Percentiles rank a stretch among this genome's conserved stretches.
Conservation (phyloP, 2,113 vertebrate genomes). For the Pristiophorus japonicus region DNA sequence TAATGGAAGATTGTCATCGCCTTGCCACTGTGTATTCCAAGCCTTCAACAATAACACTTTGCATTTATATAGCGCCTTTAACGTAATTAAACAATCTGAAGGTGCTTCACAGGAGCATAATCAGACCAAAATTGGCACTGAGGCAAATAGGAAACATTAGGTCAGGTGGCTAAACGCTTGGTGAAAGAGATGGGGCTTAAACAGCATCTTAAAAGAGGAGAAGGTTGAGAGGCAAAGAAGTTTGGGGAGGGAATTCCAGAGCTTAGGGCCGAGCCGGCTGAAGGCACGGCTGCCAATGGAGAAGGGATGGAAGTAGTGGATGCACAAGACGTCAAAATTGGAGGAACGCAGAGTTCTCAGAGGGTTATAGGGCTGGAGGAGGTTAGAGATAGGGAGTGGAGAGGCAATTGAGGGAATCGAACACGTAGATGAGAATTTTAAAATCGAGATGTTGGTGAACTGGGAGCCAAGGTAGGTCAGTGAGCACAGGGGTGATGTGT, state of each 20-base stretch:
- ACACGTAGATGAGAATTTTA: not conserved
- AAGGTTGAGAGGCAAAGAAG: not conserved
- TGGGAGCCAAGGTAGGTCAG: not conserved
- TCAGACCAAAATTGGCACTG: not conserved
- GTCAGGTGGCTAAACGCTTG: not conserved
- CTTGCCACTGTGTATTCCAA: not conserved
- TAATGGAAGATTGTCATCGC: not conserved
- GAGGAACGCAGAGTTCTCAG: not conserved
- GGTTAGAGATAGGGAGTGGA: not conserved
- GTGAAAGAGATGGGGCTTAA: not conserved
- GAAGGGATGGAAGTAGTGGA: not conserved
- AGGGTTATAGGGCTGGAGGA: not conserved
- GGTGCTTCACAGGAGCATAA: not conserved
- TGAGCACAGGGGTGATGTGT: not conserved
- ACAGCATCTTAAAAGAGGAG: not conserved
- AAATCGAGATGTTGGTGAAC: not conserved
- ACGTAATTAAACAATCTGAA: not conserved
- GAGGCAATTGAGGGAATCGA: not conserved
- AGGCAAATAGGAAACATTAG: not conserved
- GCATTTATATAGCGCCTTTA: not conserved
- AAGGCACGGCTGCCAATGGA: not conserved
- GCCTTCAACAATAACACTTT: not conserved
- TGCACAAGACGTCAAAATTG: not conserved
- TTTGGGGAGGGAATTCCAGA: not conserved
- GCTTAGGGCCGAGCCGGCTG: not conserved